Evolutionary conservation across 2,888 invertebrate genomes (phyloP), one percentile per base, ranked within the genome.

Genomic region (Drosophila paramelanica): DNA sequence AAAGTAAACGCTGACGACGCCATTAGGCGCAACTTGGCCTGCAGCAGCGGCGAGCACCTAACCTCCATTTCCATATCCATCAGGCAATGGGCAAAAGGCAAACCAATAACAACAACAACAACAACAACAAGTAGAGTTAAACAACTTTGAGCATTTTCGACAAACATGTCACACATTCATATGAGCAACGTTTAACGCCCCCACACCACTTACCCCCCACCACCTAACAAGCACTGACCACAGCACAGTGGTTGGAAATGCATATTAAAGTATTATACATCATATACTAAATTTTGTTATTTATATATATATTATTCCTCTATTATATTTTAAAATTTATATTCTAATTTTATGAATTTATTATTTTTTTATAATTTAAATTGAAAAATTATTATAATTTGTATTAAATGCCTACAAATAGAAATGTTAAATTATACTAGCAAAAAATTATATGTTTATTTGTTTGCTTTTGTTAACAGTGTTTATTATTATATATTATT

Each of bases 91-190:
- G 50, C 50, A 46, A 45, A 23, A 27, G 38, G 8, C 47, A 72
- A 51, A 47, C 61, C 53, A 60, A 17, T 38, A 47, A 51, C 56
- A 47, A 45, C 47, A 67, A 49, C 36, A 23, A 0, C 23, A 23
- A 69, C 60, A 69, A 59, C 58, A 64, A 49, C 65, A 64, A 66
- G 41, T 42, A 68, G 62, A 69, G 61, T 50, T 71, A 84, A 89
- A 78, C 78, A 84, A 81, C 76, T 89, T 85, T 73, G 73, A 88
- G 79, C 77, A 85, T 85, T 72, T 83, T 84, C 89, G 89, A 89
- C 89, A 89, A 84, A 88, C 89, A 84, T 89, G 89, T 89, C 89
- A 89, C 89, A 84, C 66, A 74, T 79, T 84, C 76, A 70, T 72
- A 89, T 82, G 83, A 67, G 46, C 85, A 81, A 36, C 78, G 66